Base-by-base conservation (phyloP, 2,888 invertebrate genomes). In the Parnassius glacialis region DNA sequence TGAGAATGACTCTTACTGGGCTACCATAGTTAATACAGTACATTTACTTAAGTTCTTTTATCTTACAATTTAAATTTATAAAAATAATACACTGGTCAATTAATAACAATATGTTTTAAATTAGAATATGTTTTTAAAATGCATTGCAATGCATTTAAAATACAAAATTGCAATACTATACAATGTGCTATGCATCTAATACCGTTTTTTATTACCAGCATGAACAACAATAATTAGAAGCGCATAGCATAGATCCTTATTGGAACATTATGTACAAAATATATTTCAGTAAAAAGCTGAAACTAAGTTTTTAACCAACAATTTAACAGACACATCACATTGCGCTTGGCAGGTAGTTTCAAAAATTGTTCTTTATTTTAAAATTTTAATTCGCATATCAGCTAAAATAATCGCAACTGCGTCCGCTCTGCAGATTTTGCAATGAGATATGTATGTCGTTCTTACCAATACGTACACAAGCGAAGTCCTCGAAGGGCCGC, bases 401-500 rank as follows among this genome's bases (percentile, higher is more conserved):
- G 65, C 67, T 67, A 62, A 64, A 59, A 57, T 62, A 61, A 61
- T 65, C 63, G 55, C 52, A 54, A 57, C 62, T 61, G 59, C 54
- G 60, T 56, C 62, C 55, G 61, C 61, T 67, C 57, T 65, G 65
- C 67, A 58, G 47, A 45, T 53, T 66, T 64, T 68, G 75, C 79
- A 78, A 79, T 79, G 76, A 68, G 75, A 78, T 77, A 78, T 76
- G 75, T 77, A 78, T 76, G 75, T 74, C 74, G 51, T 65, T 68
- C 70, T 76, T 70, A 75, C 74, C 71, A 60, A 65, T 55, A 52
- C n/a, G 43, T 42, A 57, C 50, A 62, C 53, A 45, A 57, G 25
- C 48, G 54, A 16, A n/a, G 56, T 45, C 61, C 20, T 9, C 47
- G 50, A 53, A 47, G 20, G 41, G 51, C 20, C 44, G 59, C 47